A percentile compares a stretch with the other conserved stretches of the same genome.
Evolutionary conservation across 2,113 vertebrate genomes (phyloP).

Genomic region (Odocoileus hemionus): DNA sequence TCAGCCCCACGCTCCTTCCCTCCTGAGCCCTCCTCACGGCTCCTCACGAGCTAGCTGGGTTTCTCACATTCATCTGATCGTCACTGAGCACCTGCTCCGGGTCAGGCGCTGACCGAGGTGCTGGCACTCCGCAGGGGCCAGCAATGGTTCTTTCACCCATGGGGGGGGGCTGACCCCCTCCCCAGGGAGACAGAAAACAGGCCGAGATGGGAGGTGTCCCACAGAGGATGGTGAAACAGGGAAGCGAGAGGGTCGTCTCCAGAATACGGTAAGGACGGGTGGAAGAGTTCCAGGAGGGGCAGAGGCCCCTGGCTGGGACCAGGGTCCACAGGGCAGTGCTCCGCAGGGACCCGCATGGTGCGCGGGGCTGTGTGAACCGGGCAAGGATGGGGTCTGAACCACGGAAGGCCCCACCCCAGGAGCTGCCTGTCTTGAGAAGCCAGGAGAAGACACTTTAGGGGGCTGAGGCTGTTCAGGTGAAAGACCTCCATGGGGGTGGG

Average conservation of each 20-base stretch:
- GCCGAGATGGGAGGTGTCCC: fast-evolving
- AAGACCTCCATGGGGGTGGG: fast-evolving
- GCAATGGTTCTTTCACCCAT: not conserved
- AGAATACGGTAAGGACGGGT: fast-evolving
- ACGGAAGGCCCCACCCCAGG: not conserved
- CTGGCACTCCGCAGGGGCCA: not conserved
- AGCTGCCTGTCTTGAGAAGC: not conserved
- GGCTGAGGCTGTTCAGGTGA: not conserved
- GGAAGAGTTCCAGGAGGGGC: not conserved
- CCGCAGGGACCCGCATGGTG: not conserved
- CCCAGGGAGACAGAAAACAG: not conserved
- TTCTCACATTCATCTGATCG: not conserved
- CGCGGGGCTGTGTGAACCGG: not conserved
- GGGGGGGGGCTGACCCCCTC: not conserved
- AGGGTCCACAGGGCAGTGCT: not conserved
- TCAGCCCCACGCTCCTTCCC: fast-evolving
- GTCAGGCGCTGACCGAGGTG: not conserved
- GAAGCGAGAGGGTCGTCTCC: not conserved
- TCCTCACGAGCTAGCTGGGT: not conserved
- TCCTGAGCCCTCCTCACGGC: not conserved
- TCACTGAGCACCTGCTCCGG: not conserved
- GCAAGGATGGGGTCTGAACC: not conserved
- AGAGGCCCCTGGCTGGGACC: too few relatives aligned
- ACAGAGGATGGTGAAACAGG: too few relatives aligned
- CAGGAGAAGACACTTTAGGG: fast-evolving